Base-by-base conservation (phyloP, 2,113 vertebrate species). In the Gavia stellata region DNA sequence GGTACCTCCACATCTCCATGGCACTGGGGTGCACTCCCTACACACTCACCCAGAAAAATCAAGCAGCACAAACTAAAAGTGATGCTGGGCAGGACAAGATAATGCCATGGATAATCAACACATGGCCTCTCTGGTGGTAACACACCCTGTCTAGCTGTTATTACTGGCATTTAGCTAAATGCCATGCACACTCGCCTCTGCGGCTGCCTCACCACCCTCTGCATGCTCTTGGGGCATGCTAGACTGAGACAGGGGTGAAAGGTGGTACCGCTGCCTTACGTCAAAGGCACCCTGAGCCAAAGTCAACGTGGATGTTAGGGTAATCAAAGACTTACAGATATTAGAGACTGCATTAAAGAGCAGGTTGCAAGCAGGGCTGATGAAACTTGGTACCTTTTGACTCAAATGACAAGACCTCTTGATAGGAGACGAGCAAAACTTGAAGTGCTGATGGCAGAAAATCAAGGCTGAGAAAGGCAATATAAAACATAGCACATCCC, bases 61-160 rank as follows among this genome's bases (percentile, higher is more conserved):
- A 72, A 79, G 72, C 45, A 65, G n/a, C 47, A 59, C 42, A 74
- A 82, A 61, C 49, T 42, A 29, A 78, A 83, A 29, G 11, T 4
- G 2, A 0, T 2, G 0, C 49, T 45, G 36, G 14, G 19, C 34
- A 92, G 45, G 47, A 29, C 20, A 81, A 82, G 33, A 20, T 29
- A 55, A 42, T 0, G 0, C 42, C 34, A 3, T 28, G 56, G 44
- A 36, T 63, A 21, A 42, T 21, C 55, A 53, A 34, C 33, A 47
- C 15, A 29, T 0, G 1, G 24, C 29, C 29, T 26, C 33, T 71
- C 6, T 1, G 3, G 53, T 42, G 58, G 6, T 13, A 72, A n/a
- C 62, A 61, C 31, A 20, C 16, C n/a, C 52, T 75, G 44, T 19
- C 47, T 42, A 38, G 65, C 33, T 11, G 4, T 42, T 38, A 7